Conservation (phyloP, 2,888 invertebrate genomes). For the Campoplex capitator region DNA sequence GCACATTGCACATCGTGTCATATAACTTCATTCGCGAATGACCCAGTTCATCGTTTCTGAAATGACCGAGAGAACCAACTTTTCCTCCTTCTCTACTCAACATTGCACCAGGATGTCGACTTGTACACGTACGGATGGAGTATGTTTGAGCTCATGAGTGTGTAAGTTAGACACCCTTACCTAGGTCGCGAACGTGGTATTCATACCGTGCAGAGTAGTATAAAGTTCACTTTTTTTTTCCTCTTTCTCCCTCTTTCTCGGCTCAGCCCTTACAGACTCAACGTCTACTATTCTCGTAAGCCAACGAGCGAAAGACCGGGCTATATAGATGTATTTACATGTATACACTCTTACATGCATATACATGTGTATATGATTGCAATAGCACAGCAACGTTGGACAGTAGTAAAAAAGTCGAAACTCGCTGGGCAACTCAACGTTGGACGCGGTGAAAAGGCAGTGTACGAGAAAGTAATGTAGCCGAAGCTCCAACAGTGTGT, state of each 20-base stretch:
- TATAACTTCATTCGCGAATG: conserved; percentile 42
- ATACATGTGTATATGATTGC: conserved; percentile 8
- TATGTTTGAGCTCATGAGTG: background rate
- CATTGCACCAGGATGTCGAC: conserved; percentile 9
- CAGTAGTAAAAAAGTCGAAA: conserved; percentile 65
- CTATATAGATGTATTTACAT: background rate
- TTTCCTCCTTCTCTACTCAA: conserved; percentile 51
- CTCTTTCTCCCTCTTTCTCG: background rate
- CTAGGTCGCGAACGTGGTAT: conserved; percentile 75
- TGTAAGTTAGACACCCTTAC: conserved; percentile 40
- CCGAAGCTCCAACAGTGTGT: conserved; percentile 52
- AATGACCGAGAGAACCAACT: conserved; percentile 67
- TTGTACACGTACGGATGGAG: background rate
- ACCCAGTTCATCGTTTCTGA: conserved; percentile 67
- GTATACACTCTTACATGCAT: background rate
- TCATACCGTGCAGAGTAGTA: conserved; percentile 77
- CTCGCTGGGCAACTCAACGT: conserved; percentile 65
- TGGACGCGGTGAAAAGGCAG: conserved; percentile 65
- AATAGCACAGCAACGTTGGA: conserved; percentile 27
- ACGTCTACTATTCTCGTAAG: conserved; percentile 48
- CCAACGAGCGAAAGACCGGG: conserved; percentile 24
- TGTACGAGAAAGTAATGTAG: conserved; percentile 63
- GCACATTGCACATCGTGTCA: conserved; percentile 37
- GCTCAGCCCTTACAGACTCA: conserved; percentile 9
- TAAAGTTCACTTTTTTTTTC: conserved; percentile 73